Percentiles rank a stretch among this genome's conserved stretches.
Evolutionary conservation across 2,113 vertebrate genomes (phyloP).

Genomic region (Anarrhichthys ocellatus): DNA sequence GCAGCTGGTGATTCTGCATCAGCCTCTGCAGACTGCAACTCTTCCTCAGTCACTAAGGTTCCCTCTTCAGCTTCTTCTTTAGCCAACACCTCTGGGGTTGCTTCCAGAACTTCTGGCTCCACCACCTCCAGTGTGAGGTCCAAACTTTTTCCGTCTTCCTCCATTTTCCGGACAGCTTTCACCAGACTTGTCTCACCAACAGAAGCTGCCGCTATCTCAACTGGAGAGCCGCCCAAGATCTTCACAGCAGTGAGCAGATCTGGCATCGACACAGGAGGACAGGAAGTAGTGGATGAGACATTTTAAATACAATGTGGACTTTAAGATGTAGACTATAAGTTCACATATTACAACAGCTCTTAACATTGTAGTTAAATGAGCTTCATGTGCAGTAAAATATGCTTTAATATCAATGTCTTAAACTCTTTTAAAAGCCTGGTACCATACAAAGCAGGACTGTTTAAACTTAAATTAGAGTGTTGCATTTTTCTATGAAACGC

Average conservation of each 20-base stretch:
- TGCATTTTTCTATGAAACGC: not conserved
- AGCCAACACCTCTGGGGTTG: not conserved
- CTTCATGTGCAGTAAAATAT: not conserved
- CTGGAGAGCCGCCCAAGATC: constrained; percentile 49
- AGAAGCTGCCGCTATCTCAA: constrained; percentile 75
- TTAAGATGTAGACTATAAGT: too few species aligned
- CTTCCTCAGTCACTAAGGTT: constrained; percentile 7
- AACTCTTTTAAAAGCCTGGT: not conserved
- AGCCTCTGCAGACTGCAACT: constrained; percentile 30
- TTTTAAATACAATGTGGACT: not conserved
- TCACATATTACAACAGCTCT: not conserved
- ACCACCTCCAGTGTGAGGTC: not conserved
- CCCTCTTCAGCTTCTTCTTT: constrained; percentile 31
- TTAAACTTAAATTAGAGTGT: not conserved
- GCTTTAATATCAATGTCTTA: not conserved
- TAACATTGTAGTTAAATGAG: not conserved
- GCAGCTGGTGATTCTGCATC: constrained; percentile 26
- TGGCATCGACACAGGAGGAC: constrained; percentile 48
- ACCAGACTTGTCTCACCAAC: constrained; percentile 55
- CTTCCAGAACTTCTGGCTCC: constrained; percentile 5
- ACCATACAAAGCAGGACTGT: not conserved
- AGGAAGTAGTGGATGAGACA: not conserved
- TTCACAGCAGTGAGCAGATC: constrained; percentile 67
- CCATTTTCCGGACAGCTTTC: constrained; percentile 36
- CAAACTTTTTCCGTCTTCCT: constrained; percentile 20